Evolutionary conservation across 2,888 invertebrate genomes (phyloP).

Genomic region (Leistus spinibarbis): DNA sequence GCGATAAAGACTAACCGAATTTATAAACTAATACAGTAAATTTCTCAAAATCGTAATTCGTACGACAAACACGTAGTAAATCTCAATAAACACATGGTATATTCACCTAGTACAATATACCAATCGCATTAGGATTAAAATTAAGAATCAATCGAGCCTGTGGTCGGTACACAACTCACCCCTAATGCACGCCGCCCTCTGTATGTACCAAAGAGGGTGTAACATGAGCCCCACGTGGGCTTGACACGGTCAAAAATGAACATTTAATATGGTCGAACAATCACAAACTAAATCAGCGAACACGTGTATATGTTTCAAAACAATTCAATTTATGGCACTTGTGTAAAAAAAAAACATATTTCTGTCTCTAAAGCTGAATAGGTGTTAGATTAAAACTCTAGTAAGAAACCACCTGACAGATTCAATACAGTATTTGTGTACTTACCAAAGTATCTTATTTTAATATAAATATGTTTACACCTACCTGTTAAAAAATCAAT

Average conservation of each 20-base stretch:
- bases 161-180: conserved; percentile 35
- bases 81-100: conserved; percentile 40
- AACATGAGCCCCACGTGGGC: conserved; percentile 39
- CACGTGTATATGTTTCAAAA: not conserved
- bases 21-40: not conserved
- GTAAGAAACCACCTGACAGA: too few relatives aligned
- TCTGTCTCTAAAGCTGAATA: too few relatives aligned
- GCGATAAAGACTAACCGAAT: too few relatives aligned
- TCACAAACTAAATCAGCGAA: not conserved
- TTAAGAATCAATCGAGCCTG: conserved; percentile 53
- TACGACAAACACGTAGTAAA: conserved; percentile 44
- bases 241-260: conserved; percentile 53
- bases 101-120: conserved; percentile 49
- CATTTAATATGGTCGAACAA: conserved; percentile 54
- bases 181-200: not conserved
- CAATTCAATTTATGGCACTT: not conserved
- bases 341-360: not conserved
- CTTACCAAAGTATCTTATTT: too few relatives aligned
- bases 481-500: too few relatives aligned
- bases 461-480: too few relatives aligned
- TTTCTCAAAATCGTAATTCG: conserved; percentile 31
- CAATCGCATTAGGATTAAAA: conserved; percentile 53
- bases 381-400: too few relatives aligned
- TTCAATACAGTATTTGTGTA: too few relatives aligned
- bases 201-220: conserved; percentile 39